Percentiles rank a stretch among this genome's conserved stretches.
Evolutionary conservation across 2,888 invertebrate species (phyloP).

Genomic region (Nemotelus nigrinus): DNA sequence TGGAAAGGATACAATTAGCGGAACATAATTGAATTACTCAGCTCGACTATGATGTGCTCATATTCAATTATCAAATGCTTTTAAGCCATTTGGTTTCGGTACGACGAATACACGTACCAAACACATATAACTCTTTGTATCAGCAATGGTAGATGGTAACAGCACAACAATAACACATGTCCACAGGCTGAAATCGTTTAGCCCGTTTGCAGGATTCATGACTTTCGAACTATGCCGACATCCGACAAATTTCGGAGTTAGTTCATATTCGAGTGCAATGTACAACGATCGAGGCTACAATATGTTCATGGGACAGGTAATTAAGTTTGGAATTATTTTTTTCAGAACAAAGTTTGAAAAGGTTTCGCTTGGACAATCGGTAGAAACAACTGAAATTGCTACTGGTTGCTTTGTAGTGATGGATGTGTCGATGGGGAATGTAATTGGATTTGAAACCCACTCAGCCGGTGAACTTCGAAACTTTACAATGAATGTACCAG

Average conservation of each 20-base stretch:
- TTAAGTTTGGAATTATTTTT: constrained; percentile 35
- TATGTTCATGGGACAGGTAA: constrained; percentile 19
- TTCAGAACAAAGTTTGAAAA: neutral
- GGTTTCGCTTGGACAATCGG: neutral
- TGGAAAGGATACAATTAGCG: constrained; percentile 49
- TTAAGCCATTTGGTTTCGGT: constrained; percentile 48
- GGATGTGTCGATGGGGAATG: no score
- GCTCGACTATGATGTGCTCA: constrained; percentile 49
- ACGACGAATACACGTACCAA: constrained; percentile 6
- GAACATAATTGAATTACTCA: constrained; percentile 48
- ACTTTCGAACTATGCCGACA: neutral
- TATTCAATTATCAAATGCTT: constrained; percentile 51
- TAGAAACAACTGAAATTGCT: no score
- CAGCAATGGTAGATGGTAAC: neutral
- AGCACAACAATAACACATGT: neutral
- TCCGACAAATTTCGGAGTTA: neutral
- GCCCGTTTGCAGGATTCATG: constrained; percentile 1
- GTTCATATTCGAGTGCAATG: neutral
- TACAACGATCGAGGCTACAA: neutral
- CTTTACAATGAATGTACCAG: no score
- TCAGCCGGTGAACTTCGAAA: no score
- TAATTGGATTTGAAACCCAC: no score
- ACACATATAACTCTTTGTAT: neutral
- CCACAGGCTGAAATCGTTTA: neutral
- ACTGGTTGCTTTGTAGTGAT: no score